phyloP scores from a whole-genome alignment of 2,888 invertebrate genomes.

The Oxyteleia sp. region DNA sequence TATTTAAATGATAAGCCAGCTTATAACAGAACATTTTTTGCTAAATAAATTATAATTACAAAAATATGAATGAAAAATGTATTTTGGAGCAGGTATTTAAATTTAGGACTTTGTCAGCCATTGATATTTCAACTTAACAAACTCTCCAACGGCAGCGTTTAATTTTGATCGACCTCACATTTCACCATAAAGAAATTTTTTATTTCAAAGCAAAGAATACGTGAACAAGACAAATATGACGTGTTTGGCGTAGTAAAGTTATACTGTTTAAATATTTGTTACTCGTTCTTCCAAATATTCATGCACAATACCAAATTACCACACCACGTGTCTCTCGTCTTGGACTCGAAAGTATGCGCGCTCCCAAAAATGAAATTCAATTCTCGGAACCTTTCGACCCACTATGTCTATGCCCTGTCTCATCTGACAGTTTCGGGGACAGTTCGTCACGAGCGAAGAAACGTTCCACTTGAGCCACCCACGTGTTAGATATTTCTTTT shows the following conservation, averaged over 20 bases:
- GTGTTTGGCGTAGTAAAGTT: conserved; percentile 59
- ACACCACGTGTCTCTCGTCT: conserved; percentile 71
- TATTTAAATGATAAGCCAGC: no score
- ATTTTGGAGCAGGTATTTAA: no score
- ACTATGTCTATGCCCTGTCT: conserved; percentile 61
- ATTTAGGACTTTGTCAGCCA: no score
- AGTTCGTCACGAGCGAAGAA: conserved; percentile 66
- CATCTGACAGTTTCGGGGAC: conserved; percentile 72
- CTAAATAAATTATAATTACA: no score
- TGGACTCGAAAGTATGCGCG: conserved; percentile 61
- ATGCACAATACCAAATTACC: conserved; percentile 56
- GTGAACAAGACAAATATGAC: conserved; percentile 41
- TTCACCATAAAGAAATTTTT: conserved; percentile 4
- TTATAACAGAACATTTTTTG: no score
- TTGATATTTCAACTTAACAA: no score
- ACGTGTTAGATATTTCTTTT: conserved; percentile 54
- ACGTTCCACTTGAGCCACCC: conserved; percentile 69
- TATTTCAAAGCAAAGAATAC: conserved; percentile 28
- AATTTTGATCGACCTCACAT: neutral
- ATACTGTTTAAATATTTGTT: conserved; percentile 69
- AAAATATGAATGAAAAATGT: no score
- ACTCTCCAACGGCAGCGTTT: no score
- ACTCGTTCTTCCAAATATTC: conserved; percentile 39
- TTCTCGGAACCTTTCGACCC: conserved; percentile 73
- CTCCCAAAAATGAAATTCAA: conserved; percentile 72